Conservation (phyloP, 2,113 vertebrate genomes). For the Pachypanchax playfairii region DNA sequence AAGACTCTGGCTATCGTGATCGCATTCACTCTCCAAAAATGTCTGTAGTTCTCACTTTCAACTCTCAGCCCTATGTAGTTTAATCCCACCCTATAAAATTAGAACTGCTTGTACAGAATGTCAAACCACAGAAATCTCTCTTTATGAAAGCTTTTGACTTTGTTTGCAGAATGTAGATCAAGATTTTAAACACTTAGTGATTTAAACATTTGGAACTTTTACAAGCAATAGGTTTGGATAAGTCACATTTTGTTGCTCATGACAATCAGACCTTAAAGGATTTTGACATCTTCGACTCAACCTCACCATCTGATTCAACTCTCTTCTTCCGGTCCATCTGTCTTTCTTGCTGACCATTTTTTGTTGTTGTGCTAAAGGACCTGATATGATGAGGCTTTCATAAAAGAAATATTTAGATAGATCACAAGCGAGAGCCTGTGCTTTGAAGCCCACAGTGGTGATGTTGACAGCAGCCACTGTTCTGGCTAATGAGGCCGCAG, state of each 20-base stretch:
- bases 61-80: slow-evolving; percentile 54
- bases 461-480: slow-evolving; percentile 54
- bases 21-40: slow-evolving; percentile 73
- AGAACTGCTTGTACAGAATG: slow-evolving; percentile 43
- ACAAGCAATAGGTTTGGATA: not conserved
- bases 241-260: slow-evolving; percentile 13
- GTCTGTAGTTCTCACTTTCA: slow-evolving; percentile 60
- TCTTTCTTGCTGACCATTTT: slow-evolving; percentile 31
- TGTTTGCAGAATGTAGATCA: slow-evolving; percentile 14
- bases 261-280: slow-evolving; percentile 39
- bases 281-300: slow-evolving; percentile 31
- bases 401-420: slow-evolving; percentile 65
- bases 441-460: slow-evolving; percentile 64
- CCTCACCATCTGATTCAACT: slow-evolving; percentile 24
- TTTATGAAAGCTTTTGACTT: slow-evolving; percentile 33
- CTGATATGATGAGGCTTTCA: slow-evolving; percentile 41
- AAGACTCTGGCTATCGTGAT: slow-evolving; percentile 64
- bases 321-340: slow-evolving; percentile 16
- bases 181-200: not conserved
- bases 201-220: not conserved
- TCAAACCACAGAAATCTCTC: slow-evolving; percentile 41
- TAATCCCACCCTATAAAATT: slow-evolving; percentile 54
- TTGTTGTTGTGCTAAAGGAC: slow-evolving; percentile 37
- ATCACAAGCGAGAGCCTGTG: slow-evolving; percentile 56
- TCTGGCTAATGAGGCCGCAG: slow-evolving; percentile 59